phyloP scores from a whole-genome alignment of 2,888 invertebrate genomes.

The Resseliella maxima region DNA sequence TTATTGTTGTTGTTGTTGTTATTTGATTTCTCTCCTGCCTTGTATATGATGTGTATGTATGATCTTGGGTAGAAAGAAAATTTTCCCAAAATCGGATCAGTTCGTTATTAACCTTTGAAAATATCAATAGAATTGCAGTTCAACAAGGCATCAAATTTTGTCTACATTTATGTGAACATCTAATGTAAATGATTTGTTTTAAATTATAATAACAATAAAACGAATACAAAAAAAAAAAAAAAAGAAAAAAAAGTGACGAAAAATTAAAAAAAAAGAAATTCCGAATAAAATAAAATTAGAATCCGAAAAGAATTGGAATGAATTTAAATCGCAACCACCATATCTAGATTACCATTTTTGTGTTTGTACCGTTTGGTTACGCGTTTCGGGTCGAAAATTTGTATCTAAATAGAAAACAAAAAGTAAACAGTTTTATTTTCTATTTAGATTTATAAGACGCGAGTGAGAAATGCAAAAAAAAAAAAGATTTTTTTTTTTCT shows the following conservation, averaged over 20 bases:
- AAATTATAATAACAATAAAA: background rate
- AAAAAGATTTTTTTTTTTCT: too few relatives aligned
- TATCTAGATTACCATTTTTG: too few relatives aligned
- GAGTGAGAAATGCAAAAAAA: too few relatives aligned
- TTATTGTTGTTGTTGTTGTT: conserved; percentile 26
- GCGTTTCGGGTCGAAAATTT: too few relatives aligned
- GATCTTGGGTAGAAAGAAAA: conserved; percentile 54
- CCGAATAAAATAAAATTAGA: too few relatives aligned
- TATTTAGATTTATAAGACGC: too few relatives aligned
- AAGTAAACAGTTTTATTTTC: too few relatives aligned
- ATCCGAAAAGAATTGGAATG: too few relatives aligned
- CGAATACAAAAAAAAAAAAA: background rate
- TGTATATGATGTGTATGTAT: conserved; percentile 35
- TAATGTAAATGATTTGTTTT: background rate
- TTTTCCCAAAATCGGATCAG: conserved; percentile 56
- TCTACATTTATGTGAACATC: background rate
- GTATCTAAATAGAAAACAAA: too few relatives aligned
- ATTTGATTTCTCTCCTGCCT: conserved; percentile 47
- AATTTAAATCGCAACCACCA: too few relatives aligned
- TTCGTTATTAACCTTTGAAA: conserved; percentile 54
- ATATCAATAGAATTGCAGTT: conserved; percentile 54
- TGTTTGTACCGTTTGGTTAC: too few relatives aligned
- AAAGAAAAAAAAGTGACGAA: background rate
- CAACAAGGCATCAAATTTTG: background rate
- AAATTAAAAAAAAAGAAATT: too few relatives aligned